Percentiles rank a stretch among this genome's conserved stretches.
phyloP scores from a whole-genome alignment of 2,888 invertebrate species.

The Hartigia nigra region DNA sequence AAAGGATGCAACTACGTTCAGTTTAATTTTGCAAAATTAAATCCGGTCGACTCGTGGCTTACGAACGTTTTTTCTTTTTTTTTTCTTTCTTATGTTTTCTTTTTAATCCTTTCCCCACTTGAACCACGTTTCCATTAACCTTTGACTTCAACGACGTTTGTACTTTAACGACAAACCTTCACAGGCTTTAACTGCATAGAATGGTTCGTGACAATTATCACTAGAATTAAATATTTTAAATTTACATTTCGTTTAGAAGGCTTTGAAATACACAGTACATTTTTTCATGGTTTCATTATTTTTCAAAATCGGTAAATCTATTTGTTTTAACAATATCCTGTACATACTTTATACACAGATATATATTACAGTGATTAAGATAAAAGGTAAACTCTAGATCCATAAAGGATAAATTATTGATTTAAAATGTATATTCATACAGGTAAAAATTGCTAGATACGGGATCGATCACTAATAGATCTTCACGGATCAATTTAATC shows the following conservation, averaged over 20 bases:
- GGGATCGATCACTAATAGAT: too few species aligned
- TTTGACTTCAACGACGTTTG: not conserved
- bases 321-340: not conserved
- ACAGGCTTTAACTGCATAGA: not conserved
- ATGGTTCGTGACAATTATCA: not conserved
- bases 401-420: too few species aligned
- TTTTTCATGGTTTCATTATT: not conserved
- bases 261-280: not conserved
- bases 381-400: too few species aligned
- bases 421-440: too few species aligned
- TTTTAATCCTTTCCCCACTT: not conserved
- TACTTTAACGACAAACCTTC: not conserved
- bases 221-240: not conserved
- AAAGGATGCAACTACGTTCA: not conserved
- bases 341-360: not conserved
- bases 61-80: not conserved
- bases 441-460: too few species aligned
- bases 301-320: not conserved
- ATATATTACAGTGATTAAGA: too few species aligned
- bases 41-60: not conserved
- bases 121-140: not conserved
- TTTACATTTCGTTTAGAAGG: not conserved
- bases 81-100: not conserved
- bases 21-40: not conserved
- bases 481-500: too few species aligned